A percentile compares a stretch with the other conserved stretches of the same genome.
phyloP scores from a whole-genome alignment of 2,888 invertebrate species.

The Hermaeophaga mercurialis region DNA sequence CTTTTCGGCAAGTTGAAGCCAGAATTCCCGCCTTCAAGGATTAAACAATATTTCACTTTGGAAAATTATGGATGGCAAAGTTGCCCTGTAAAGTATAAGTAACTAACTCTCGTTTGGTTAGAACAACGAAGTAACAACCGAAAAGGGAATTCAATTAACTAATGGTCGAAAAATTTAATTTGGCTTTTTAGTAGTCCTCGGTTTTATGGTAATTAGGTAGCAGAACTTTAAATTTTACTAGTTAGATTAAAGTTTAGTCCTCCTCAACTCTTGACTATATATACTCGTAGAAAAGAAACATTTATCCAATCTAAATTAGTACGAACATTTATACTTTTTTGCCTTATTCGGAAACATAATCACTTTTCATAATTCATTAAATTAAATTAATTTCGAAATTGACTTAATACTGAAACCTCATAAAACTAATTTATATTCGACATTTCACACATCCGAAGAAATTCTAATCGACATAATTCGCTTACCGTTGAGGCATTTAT shows the following conservation, averaged over 20 bases:
- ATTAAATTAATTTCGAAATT: too few species aligned
- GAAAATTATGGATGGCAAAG: not conserved
- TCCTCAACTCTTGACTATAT: not conserved
- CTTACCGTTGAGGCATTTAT: too few species aligned
- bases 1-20: constrained; percentile 1
- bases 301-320: too few species aligned
- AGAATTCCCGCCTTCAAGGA: not conserved
- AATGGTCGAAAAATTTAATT: constrained; percentile 8
- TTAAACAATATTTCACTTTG: constrained; percentile 2
- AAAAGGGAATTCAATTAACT: constrained; percentile 11
- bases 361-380: too few species aligned
- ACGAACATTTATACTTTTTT: too few species aligned
- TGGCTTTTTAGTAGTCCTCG: not conserved
- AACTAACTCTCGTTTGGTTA: not conserved
- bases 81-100: not conserved
- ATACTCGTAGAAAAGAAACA: too few species aligned
- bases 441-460: too few species aligned
- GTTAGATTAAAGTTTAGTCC: not conserved
- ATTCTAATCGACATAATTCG: too few species aligned
- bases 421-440: too few species aligned
- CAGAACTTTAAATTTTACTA: not conserved
- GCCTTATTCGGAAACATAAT: too few species aligned
- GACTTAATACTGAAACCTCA: too few species aligned
- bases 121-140: not conserved
- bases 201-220: not conserved